These are phyloP conservation scores for Phocides pigmalion DNA, from an alignment of 1,140 invertebrate genomes.

Conservation along the genomic window DNA sequence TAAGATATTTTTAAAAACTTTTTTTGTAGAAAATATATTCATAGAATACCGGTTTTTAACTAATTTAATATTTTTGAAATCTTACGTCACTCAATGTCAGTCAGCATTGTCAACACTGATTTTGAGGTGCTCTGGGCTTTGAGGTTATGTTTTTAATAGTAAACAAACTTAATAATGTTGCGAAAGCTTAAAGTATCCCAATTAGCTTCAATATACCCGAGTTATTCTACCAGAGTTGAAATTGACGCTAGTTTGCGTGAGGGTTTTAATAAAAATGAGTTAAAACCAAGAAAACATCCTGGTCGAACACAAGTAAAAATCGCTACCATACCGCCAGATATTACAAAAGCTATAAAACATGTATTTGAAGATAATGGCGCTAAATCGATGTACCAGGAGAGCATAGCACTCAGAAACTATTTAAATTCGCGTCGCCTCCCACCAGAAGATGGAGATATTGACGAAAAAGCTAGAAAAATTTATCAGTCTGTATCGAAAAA, in stretches of 20 bases:
- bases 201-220: constrained; percentile 45
- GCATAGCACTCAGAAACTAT: constrained; percentile 84
- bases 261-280: constrained; percentile 82
- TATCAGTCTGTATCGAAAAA: constrained; percentile 61
- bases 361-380: constrained; percentile 84
- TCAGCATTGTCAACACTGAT: not conserved
- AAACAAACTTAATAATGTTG: constrained; percentile 55
- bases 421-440: constrained; percentile 86
- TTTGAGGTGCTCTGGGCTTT: too few relatives aligned
- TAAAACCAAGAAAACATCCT: constrained; percentile 89
- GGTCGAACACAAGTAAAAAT: constrained; percentile 83
- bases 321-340: constrained; percentile 84
- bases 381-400: constrained; percentile 81
- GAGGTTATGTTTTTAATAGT: constrained; percentile 27
- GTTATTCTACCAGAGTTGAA: constrained; percentile 76
- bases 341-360: constrained; percentile 82
- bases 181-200: constrained; percentile 56
- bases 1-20: too few relatives aligned
- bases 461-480: constrained; percentile 71
- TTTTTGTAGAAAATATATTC: too few relatives aligned
- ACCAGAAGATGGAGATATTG: constrained; percentile 84
- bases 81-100: not conserved
- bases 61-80: too few relatives aligned
- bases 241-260: constrained; percentile 81
- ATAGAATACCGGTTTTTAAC: too few relatives aligned